Conservation (phyloP, 2,797 vertebrate species). For the Lacerta bilineata region DNA sequence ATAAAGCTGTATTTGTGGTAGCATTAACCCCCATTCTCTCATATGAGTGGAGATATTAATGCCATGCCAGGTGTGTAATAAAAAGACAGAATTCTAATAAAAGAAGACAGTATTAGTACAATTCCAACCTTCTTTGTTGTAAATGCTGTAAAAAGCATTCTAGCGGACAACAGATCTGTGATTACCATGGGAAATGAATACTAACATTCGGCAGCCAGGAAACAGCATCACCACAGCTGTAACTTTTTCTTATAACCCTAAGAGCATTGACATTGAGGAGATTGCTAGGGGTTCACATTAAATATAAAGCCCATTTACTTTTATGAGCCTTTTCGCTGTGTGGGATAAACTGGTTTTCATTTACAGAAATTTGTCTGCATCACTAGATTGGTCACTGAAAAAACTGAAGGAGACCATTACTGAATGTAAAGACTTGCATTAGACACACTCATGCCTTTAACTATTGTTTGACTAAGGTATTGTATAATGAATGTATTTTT, state of each 20-base stretch:
- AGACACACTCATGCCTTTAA: background rate
- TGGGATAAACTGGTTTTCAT: constrained; percentile 14
- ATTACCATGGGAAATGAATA: background rate
- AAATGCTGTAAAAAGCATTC: background rate
- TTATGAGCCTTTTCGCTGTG: constrained; percentile 12
- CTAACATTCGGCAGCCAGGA: background rate
- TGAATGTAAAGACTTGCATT: constrained; percentile 14
- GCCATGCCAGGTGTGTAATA: background rate
- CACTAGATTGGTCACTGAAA: background rate
- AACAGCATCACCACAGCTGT: background rate
- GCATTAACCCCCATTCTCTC: background rate
- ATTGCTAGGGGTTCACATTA: background rate
- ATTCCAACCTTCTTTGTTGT: background rate
- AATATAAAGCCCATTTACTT: background rate
- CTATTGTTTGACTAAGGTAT: constrained; percentile 5
- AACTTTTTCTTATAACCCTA: background rate
- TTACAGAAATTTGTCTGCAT: background rate
- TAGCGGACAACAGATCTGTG: background rate
- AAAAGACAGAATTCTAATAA: background rate
- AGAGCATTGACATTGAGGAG: constrained; percentile 5
- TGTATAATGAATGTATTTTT: background rate
- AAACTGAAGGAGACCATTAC: constrained; percentile 14
- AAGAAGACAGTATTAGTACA: background rate
- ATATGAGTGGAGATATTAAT: background rate
- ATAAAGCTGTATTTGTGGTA: background rate